These are phyloP conservation scores for Laterallus jamaicensis DNA, from an alignment of 2,113 vertebrate genomes.

Conservation along the genomic window DNA sequence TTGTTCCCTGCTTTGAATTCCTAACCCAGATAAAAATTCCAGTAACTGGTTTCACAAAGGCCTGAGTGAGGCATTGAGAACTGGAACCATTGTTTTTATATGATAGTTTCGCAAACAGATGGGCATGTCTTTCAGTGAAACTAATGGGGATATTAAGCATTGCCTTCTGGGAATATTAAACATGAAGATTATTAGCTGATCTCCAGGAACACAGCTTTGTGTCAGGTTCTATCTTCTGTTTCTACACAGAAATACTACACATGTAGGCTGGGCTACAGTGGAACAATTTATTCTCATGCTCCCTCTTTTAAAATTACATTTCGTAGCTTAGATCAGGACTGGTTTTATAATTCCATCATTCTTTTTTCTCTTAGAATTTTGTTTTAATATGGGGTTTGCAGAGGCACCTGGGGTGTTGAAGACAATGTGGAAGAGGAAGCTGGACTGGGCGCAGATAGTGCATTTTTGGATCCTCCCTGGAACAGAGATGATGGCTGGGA, in stretches of 20 bases:
- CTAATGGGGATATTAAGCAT: not conserved
- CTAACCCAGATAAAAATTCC: conserved; percentile 6
- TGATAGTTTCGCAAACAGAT: not conserved
- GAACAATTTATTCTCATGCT: not conserved
- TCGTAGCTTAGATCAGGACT: not conserved
- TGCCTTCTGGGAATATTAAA: conserved; percentile 16
- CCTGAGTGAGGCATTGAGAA: not conserved
- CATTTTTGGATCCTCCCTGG: not conserved
- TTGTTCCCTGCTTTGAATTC: conserved; percentile 1
- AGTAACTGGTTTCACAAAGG: conserved; percentile 22
- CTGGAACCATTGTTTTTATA: not conserved
- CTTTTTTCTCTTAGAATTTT: not conserved
- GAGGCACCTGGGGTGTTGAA: not conserved
- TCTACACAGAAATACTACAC: not conserved
- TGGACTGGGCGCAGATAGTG: not conserved
- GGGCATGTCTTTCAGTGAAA: not conserved
- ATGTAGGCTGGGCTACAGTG: not conserved
- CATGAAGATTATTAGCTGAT: not conserved
- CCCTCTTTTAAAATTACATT: not conserved
- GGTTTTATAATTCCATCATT: not conserved
- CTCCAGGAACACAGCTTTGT: not conserved
- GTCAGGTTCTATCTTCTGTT: not conserved
- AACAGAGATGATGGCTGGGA: conserved; percentile 26
- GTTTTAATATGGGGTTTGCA: not conserved
- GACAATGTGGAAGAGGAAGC: not conserved